These are phyloP conservation scores for Lasioglossum zephyrum DNA, from an alignment of 2,888 invertebrate genomes.

Conservation along the genomic window DNA sequence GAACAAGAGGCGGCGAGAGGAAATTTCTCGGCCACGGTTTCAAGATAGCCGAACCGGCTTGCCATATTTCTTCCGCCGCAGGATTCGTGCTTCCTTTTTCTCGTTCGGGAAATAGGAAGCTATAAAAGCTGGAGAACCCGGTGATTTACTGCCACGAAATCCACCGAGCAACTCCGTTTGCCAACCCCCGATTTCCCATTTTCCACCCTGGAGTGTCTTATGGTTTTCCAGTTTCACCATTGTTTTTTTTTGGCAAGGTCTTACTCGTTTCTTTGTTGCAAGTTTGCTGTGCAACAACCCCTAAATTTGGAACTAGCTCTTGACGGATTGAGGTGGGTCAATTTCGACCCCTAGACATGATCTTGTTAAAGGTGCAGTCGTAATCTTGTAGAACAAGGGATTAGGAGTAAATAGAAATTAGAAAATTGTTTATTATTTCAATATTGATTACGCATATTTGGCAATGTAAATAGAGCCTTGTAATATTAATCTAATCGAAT, in stretches of 20 bases:
- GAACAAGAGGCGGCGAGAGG: background rate
- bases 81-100: background rate
- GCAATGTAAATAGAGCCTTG: background rate
- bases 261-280: background rate
- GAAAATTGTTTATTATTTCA: background rate
- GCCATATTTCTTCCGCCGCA: background rate
- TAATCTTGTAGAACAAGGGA: background rate
- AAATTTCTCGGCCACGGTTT: conserved; percentile 30
- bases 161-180: background rate
- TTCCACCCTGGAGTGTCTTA: background rate
- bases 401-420: background rate
- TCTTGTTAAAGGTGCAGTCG: background rate
- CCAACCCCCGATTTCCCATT: background rate
- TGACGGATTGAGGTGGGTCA: background rate
- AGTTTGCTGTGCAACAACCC: background rate
- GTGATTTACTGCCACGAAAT: background rate
- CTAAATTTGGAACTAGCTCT: too few species aligned
- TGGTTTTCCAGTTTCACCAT: background rate
- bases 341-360: background rate
- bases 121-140: background rate
- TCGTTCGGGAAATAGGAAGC: conserved; percentile 9
- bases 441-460: too few species aligned
- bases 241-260: background rate
- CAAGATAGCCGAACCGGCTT: background rate
- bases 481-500: background rate